Evolutionary conservation across 2,888 invertebrate genomes (phyloP), one percentile per base, ranked within the genome.

Genomic region (Stenoptilia bipunctidactyla): DNA sequence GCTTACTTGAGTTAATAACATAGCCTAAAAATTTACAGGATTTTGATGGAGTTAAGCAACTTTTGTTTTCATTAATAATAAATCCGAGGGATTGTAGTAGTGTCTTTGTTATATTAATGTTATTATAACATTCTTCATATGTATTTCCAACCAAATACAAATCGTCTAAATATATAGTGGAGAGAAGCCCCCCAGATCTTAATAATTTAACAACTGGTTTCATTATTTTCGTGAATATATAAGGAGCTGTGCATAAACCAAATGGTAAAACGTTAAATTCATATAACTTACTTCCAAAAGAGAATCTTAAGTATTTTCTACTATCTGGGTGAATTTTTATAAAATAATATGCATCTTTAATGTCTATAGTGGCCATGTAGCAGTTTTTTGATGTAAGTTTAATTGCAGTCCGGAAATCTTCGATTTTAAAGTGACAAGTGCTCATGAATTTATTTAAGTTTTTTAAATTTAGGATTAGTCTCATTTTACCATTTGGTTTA

Each of bases 181-280:
- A 49, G 9, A 45, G 15, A 6, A 40, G 33, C 13, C 35, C 25
- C 8, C 36, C 4, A n/a, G 6, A 12, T 35, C 44, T 27, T 8
- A 45, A 30, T 8, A 37, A 38, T 27, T 47, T 34, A 9, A 48
- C 34, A 2, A 50, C 41, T 8, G 48, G 49, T 41, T 50, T 46
- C 0, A 49, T 4, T 9, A 51, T 34, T 44, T 52, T 52, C 0
- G 51, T 51, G 13, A 50, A 52, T 3, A 48, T 45, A 12, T 27
- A 46, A 0, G 49, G 49, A 6, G 49, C 46, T 0, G 48, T 42
- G 27, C 38, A 43, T 13, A 52, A 27, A 2, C 48, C 49, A 34
- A 48, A 50, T 1, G 48, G 49, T 13, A 52, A 12, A 14, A 40
- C 42, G 15, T 47, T 47, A 38, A 52, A 52, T 36, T 50, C 44